Evolutionary conservation across 2,888 invertebrate genomes (phyloP), one percentile per base, ranked within the genome.

Genomic region (Hemaris fuciformis): DNA sequence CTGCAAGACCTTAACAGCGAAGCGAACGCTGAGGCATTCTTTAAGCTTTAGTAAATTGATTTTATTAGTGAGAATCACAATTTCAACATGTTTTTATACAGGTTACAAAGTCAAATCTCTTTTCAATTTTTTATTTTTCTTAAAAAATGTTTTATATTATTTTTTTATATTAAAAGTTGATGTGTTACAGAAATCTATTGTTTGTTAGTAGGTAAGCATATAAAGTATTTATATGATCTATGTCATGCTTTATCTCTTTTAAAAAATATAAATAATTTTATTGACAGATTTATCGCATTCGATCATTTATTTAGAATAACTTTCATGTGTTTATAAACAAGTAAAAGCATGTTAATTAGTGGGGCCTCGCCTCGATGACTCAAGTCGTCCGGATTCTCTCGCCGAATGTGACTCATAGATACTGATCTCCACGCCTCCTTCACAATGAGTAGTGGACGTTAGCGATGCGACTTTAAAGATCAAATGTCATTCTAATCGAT

Each of bases 341-440:
- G 53, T 53, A 53, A 53, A 53, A 53, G 53, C 53, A 53, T 53
- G 53, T 53, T 27, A 53, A 31, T 53, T 53, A 53, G 53, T 31
- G 10, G 20, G 18, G 27, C 38, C 38, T 23, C 41, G 53, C 59
- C 38, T 46, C 38, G 23, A 48, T 60, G 60, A 60, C 25, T 60
- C 60, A 53, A 53, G 41, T 53, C 60, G 60, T 60, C 53, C 60
- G 60, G 41, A 60, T 48, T 60, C 38, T 60, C 48, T 38, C 57
- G 38, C 60, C 25, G 53, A 53, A 53, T 48, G 38, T 53, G 60
- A 60, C 27, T 60, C 60, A 60, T 53, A 38, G 38, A 41, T 48
- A 59, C 48, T 46, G 60, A 60, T 60, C 60, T 60, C 41, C 23
- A 31, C 38, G 53, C 22, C 53, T 60, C 22, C 53, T 60, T 60